Evolutionary conservation across 2,113 vertebrate species (phyloP).

Genomic region (Paedocypris sp.): DNA sequence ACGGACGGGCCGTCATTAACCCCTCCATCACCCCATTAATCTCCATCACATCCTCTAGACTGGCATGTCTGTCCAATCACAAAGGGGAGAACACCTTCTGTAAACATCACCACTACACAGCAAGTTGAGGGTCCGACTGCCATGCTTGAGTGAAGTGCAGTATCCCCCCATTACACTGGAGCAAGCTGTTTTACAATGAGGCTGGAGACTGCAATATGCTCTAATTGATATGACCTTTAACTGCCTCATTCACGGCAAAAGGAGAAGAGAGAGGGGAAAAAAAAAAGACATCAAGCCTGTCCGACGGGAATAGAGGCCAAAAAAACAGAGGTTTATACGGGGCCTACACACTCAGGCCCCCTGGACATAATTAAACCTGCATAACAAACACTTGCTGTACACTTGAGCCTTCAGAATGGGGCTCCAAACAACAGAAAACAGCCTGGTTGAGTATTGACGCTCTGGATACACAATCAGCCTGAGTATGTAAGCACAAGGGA

Average conservation of each 20-base stretch:
- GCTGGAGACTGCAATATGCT: conserved; percentile 64
- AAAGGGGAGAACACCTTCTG: background rate
- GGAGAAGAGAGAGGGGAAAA: conserved; percentile 51
- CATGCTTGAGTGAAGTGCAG: conserved; percentile 29
- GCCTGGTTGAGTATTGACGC: conserved; percentile 44
- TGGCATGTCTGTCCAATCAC: conserved; percentile 29
- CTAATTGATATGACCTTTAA: conserved; percentile 76
- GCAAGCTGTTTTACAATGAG: conserved; percentile 64
- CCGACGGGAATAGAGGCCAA: conserved; percentile 59
- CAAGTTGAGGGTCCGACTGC: conserved; percentile 28
- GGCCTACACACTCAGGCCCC: conserved; percentile 59
- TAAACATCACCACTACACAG: conserved; percentile 18
- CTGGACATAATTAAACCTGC: conserved; percentile 70
- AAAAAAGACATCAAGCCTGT: conserved; percentile 66
- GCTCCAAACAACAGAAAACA: conserved; percentile 43
- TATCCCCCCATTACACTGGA: conserved; percentile 36
- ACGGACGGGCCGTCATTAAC: conserved; percentile 31
- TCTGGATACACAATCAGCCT: conserved; percentile 44
- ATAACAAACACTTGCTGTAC: conserved; percentile 64
- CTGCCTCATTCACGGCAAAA: conserved; percentile 60
- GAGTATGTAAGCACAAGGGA: conserved; percentile 43
- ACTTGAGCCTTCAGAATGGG: conserved; percentile 46
- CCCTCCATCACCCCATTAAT: conserved; percentile 36
- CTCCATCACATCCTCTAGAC: conserved; percentile 27
- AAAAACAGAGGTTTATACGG: conserved; percentile 49